Evolutionary conservation across 2,888 invertebrate genomes (phyloP), one percentile per base, ranked within the genome.

Genomic region (Stenotaenia linearis): DNA sequence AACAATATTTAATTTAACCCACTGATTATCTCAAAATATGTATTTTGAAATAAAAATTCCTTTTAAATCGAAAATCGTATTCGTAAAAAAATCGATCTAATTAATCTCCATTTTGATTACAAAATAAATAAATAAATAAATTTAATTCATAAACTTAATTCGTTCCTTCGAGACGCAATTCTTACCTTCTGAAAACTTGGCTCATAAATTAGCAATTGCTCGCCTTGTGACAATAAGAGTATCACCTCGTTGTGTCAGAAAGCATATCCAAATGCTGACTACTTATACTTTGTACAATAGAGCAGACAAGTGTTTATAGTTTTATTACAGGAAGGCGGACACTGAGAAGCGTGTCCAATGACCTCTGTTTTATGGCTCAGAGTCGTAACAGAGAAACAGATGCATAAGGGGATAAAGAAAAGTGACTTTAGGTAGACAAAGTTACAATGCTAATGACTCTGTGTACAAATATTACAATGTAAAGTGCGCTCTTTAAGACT

Each of bases 241-340:
- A 45, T 3, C 45, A 69, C 69, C 69, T 69, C 69, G n/a, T 25
- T 50, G 50, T 50, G 28, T n/a, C 69, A 28, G 69, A 69, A 56
- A 69, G 69, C 69, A 69, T 69, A 69, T 28, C 69, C 69, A 69
- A 69, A 69, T 69, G 69, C 69, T 69, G 69, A 69, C 69, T 69
- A 23, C 25, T 69, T 69, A 69, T 69, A 28, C 69, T 69, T 12
- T 69, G 69, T 69, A 69, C 28, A 69, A 69, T 69, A 6, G 69
- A 37, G 76, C 32, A 32, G 35, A 75, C 76, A 28, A 77, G 78
- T 79, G 79, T 79, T 79, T 79, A 79, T 40, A 40, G 37, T 79
- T 69, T 79, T 79, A 79, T 79, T 69, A 40, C 79, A 75, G 74
- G 74, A 79, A 79, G 75, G 75, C 37, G 79, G 37, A 35, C 37